Evolutionary conservation across 2,113 vertebrate genomes (phyloP).

Genomic region (Colistium nudipinnis): DNA sequence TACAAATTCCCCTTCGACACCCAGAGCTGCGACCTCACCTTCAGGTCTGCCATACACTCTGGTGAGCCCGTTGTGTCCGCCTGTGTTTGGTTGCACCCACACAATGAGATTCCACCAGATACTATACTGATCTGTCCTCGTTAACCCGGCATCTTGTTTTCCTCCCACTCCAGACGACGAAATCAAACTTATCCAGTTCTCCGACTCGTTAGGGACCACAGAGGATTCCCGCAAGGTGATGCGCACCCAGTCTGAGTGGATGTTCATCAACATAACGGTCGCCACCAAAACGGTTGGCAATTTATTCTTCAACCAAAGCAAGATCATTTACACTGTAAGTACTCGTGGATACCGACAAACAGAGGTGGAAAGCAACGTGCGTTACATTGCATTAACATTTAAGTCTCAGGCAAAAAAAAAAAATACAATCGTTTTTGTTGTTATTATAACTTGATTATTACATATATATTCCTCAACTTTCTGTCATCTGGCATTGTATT

Average conservation of each 20-base stretch:
- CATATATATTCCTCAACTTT: no score
- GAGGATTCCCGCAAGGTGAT: conserved; percentile 32
- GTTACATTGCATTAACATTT: no score
- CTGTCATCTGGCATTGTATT: no score
- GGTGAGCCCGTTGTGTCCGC: conserved; percentile 45
- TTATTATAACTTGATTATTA: no score
- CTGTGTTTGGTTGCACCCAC: no score
- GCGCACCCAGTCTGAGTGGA: conserved; percentile 67
- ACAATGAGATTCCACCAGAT: background rate
- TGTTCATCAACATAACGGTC: conserved; percentile 61
- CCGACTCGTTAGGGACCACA: background rate
- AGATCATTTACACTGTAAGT: conserved; percentile 47
- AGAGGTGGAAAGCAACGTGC: background rate
- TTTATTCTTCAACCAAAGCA: background rate
- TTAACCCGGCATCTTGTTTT: background rate
- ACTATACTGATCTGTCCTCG: background rate
- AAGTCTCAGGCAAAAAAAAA: no score
- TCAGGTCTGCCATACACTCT: conserved; percentile 58
- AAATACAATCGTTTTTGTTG: no score
- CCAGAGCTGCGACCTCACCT: conserved; percentile 71
- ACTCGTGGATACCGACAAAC: background rate
- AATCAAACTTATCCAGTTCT: background rate
- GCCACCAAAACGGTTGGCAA: background rate
- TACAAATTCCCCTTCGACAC: conserved; percentile 74
- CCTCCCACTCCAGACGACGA: conserved; percentile 15